Base-by-base conservation (phyloP, 1,140 invertebrate species). In the Phymorhynchus buccinoides region DNA sequence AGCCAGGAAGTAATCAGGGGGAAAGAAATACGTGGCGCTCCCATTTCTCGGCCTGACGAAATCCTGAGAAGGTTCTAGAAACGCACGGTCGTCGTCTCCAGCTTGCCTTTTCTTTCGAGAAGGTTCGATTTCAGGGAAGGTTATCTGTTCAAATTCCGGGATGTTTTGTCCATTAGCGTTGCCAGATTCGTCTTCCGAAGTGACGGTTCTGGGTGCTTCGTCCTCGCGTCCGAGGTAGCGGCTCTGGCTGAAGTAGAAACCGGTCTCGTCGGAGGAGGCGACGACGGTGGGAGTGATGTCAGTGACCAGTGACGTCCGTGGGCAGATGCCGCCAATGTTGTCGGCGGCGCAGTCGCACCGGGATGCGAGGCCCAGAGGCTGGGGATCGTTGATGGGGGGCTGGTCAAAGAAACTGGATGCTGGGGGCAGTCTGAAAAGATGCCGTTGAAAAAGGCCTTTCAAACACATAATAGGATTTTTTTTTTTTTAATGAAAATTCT, bases 341-440 rank as follows among this genome's bases (percentile, higher is more conserved):
- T 48, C 42, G 32, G 85, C 77, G 3, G 85, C 79, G 78, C 85
- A 86, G 75, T 86, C 85, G 48, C 85, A 86, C 22, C 48, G 81
- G n/a, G 85, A 52, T 1, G 73, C 1, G 2, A 84, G n/a, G 22
- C 62, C 80, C 14, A 81, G 78, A 7, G 79, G 79, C 35, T 73
- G 41, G 27, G 79, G 32, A 30, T 56, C 48, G 30, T 66, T 48
- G 27, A 73, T 71, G 22, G 84, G 84, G 62, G 79, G 78, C 62
- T 75, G 62, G 48, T 85, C 84, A 77, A 85, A 85, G 78, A 85
- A 75, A 44, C 84, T 85, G 39, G 66, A 62, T 6, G 66, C 84
- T 4, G 84, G 78, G 3, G 39, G 79, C 18, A 85, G 35, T n/a
- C 84, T 85, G 68, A n/a, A 44, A 41, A 27, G 52, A 35, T 12